Base-by-base conservation (phyloP, 2,113 vertebrate species). In the Strigops habroptila region DNA sequence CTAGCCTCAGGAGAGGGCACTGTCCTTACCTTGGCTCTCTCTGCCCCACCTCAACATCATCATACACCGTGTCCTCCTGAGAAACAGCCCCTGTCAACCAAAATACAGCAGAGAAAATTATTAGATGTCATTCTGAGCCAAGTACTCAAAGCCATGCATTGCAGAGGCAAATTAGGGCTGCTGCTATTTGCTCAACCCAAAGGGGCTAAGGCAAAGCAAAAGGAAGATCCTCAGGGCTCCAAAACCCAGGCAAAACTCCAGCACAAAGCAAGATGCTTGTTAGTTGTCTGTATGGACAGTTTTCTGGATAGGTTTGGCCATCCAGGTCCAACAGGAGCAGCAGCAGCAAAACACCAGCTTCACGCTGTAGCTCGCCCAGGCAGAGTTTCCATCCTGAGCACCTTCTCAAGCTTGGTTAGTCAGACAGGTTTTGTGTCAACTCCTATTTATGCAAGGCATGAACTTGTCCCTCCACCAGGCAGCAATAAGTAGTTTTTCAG, bases 11-110 rank as follows among this genome's bases (percentile, higher is more conserved):
- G 22, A 60, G 21, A 52, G 10, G 30, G 33, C 57, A 41, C 5
- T 4, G 27, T 77, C 95, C 98, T 96, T 94, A 98, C 98, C 96
- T 97, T 18, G 25, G 28, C 24, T 94, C 91, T 75, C 46, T 96
- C 77, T 77, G 81, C 33, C 17, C 88, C 57, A 41, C n/a, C 18
- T 88, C 77, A 1, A 96, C 63, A 4, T 98, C 90, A 0, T 98
- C 94, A 2, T 98, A 98, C 52, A 97, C 69, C 1, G 7, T 59
- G 49, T 86, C 78, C 48, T 97, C 97, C 62, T 94, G 97, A 84
- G 94, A 93, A 75, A 59, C 78, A 88, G 93, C 12, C 14, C 65
- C 98, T 98, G 90, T 28, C 49, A 75, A 64, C 2, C 79, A 93
- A 93, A 95, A 93, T 0, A 2, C 19, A 87, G 44, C 23, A 60